Conservation (phyloP, 2,888 invertebrate species). For the Orthosia incerta region DNA sequence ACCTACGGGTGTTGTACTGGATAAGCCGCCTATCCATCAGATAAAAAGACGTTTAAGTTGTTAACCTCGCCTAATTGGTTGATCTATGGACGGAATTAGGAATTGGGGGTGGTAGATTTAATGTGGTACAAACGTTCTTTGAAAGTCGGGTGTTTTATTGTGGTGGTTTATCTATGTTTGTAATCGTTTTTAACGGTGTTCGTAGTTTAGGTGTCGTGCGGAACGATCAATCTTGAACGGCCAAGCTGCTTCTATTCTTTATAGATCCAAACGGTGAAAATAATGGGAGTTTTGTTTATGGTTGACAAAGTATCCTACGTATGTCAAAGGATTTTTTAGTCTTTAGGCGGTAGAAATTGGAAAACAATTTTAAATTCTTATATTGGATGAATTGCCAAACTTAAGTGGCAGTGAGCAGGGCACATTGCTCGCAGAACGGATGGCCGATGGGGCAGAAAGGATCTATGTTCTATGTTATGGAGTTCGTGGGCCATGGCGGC, state of each 20-base stretch:
- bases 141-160: conserved; percentile 17
- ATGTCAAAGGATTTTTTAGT: no score
- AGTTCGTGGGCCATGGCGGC: no score
- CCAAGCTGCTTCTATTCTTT: conserved; percentile 1
- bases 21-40: conserved; percentile 62
- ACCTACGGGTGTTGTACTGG: conserved; percentile 42
- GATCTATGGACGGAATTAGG: conserved; percentile 51
- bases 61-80: conserved; percentile 64
- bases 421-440: no score
- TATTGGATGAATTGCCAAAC: no score
- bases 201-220: neutral
- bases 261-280: no score
- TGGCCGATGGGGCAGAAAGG: no score
- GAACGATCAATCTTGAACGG: conserved; percentile 22
- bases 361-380: no score
- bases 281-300: no score
- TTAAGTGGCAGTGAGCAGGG: no score
- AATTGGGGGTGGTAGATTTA: neutral
- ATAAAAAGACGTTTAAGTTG: conserved; percentile 63
- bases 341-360: no score
- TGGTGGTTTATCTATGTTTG: conserved; percentile 28
- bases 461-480: no score
- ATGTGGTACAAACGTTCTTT: conserved; percentile 20
- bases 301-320: neutral
- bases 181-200: conserved; percentile 21